Evolutionary conservation across 2,113 vertebrate genomes (phyloP), one percentile per base, ranked within the genome.

Genomic region (Microtus richardsoni): DNA sequence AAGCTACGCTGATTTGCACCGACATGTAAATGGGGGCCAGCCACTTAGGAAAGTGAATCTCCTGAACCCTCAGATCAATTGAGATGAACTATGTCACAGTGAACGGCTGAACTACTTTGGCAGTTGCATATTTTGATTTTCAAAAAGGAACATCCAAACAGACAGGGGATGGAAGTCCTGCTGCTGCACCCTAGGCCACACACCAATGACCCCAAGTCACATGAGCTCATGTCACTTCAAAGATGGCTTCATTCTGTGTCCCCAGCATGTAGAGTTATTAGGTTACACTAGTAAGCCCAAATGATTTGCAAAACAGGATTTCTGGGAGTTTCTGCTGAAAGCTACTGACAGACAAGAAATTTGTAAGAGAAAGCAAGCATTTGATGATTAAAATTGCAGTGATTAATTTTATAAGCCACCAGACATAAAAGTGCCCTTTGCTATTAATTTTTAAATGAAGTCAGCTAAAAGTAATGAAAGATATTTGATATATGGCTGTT

Each of bases 21-120:
- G 84, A 97, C 94, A 85, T 79, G 77, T 92, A 98, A 95, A 98
- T 95, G 88, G 93, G 78, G 87, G 68, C 49, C 88, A 95, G 96
- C 36, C 89, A 92, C 86, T 95, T 94, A 93, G 78, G 92, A 95
- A 97, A 96, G 26, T 93, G 74, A 90, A 68, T 79, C 96, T 41
- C 4, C 3, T 36, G 93, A 95, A 97, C 89, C 96, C 96, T 92
- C 91, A 97, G 93, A 97, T 97, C 88, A 12, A 0, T 95, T 83
- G 66, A 96, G 98, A 97, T 90, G 92, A 85, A 88, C 88, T 73
- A 94, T 93, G 62, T 82, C 95, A 85, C 90, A 77, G 60, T 88
- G 66, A 89, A 1, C 39, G 96, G 26, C 68, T 96, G 77, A 95
- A 96, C 22, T 33, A 62, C 70, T 71, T 83, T 94, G 70, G 44